Base-by-base conservation (phyloP, 2,888 invertebrate genomes). In the Andrena fulva region DNA sequence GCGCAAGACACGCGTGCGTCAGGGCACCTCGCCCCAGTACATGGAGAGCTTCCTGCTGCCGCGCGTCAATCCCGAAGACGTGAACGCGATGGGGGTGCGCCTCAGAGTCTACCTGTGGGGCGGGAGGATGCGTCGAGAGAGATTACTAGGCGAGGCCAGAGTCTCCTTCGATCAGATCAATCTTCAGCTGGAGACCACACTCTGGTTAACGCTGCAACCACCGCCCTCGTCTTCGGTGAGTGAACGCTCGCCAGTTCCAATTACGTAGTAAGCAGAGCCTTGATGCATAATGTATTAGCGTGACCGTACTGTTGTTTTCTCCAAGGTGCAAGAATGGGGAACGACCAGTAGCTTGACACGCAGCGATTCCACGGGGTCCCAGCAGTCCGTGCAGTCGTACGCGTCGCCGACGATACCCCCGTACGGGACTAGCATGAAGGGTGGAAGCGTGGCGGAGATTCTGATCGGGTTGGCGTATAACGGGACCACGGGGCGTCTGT, bases 41-140 rank as follows among this genome's bases (percentile, higher is more conserved):
- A 97, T 98, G 96, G 99, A 99, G 93, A 97, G 98, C 91, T 98
- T 99, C 94, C 95, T 98, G 59, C 96, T 99, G 89, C 98, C 97
- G 93, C 97, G 98, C 92, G 98, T 99, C 52, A 98, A 98, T 94
- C 98, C 98, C 95, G 99, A 99, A 95, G 99, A 99, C 91, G 98
- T 99, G 3, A 97, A 97, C 93, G 97, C 98, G 24, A 97, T 99
- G 95, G 98, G 98, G 0, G 95, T 99, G 4, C 96, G 99, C 73
- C 96, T 99, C 87, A 96, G 99, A 64, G 96, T 99, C 68, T 99
- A 99, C 93, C 97, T 98, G 56, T 94, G 93, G 93, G 97, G 98
- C 94, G 98, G 99, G 92, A 95, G 98, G 89, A 98, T 99, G 97
- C 96, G 98, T 27, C 96, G 99, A 67, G 98, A 99, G 93, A 96